These are phyloP conservation scores for Eurosta solidaginis DNA, from an alignment of 1,140 invertebrate genomes.

Conservation along the genomic window DNA sequence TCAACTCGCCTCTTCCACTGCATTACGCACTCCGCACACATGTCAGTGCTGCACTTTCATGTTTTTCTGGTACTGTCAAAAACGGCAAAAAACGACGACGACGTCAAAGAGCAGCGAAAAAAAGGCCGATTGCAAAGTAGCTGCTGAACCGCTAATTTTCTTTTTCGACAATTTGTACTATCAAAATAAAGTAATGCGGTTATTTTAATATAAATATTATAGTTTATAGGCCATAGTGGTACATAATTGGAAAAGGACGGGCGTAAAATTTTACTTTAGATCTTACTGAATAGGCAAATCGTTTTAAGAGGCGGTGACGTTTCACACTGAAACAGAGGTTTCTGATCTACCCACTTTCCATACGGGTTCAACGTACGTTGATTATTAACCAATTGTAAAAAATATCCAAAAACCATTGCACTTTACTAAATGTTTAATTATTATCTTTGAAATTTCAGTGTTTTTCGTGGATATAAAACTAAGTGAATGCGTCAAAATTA, in stretches of 20 bases:
- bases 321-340: background rate
- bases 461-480: background rate
- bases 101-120: background rate
- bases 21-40: background rate
- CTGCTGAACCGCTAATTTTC: background rate
- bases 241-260: too few relatives aligned
- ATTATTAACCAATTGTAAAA: background rate
- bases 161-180: background rate
- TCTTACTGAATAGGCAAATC: background rate
- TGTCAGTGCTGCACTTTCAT: background rate
- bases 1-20: background rate
- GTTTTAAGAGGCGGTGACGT: constrained; percentile 19
- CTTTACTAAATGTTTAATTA: background rate
- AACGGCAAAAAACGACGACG: constrained; percentile 2
- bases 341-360: constrained; percentile 4
- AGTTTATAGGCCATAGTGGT: too few relatives aligned
- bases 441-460: constrained; percentile 1
- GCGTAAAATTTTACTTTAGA: background rate
- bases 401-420: background rate
- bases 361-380: background rate
- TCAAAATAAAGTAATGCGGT: background rate
- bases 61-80: constrained; percentile 1
- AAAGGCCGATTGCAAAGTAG: background rate
- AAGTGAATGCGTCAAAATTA: background rate
- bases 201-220: background rate